Base-by-base conservation (phyloP, 2,797 vertebrate species). In the Thripadectes ignobilis region DNA sequence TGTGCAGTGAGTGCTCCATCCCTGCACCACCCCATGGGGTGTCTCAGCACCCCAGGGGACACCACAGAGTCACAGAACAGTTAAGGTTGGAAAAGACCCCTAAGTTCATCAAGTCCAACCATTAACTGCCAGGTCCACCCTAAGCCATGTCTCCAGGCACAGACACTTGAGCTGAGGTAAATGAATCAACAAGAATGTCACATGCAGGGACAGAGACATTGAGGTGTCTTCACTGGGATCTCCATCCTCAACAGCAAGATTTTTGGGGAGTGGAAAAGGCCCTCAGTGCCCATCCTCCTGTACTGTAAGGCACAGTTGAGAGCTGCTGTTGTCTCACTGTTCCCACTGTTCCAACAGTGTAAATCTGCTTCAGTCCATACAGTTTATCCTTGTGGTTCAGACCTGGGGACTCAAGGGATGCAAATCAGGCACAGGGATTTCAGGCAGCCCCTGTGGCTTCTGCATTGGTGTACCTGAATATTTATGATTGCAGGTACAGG, bases 141-240 rank as follows among this genome's bases (percentile, higher is more conserved):
- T 19, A 8, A 58, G 13, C 34, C 45, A 9, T 19, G 57, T 8
- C 24, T 59, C 59, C 51, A 29, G 1, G 3, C 39, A 27, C 23
- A 49, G 51, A 14, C 46, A 27, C 27, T 22, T 43, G 36, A 78
- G 32, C 41, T 48, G 38, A 61, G 46, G 38, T 21, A 58, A 46
- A 3, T 0, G 0, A 36, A 6, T 26, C 14, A 10, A 41, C 18
- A 14, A 1, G 2, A 8, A 29, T 3, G 46, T 38, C 63, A 57
- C 1, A 3, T 9, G 15, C 23, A 69, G 9, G 46, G 20, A 52
- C 14, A 82, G 16, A 38, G 11, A 14, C 22, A 21, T 2, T 9
- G 52, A 67, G 30, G 14, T 65, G 24, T 41, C 66, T 61, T 23
- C 14, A 18, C 8, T 45, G 45, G 43, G 57, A 88, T 23, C 48